A percentile compares a stretch with the other conserved stretches of the same genome.
Evolutionary conservation across 2,888 invertebrate species (phyloP).

Genomic region (Rhogogaster chlorosoma): DNA sequence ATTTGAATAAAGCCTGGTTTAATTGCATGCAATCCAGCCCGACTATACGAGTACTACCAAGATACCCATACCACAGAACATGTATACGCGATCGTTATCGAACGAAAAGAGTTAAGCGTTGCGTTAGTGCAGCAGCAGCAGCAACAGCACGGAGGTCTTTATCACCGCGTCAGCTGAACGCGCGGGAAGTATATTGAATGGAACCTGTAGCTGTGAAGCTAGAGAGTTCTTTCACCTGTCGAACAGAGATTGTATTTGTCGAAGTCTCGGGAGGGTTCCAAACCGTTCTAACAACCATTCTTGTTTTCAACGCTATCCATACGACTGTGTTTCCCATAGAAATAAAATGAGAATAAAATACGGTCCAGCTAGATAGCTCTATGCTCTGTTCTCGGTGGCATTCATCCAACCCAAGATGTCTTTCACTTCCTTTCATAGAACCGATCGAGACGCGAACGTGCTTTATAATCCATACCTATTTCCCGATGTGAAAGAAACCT

Average conservation of each 20-base stretch:
- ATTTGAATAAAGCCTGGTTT: constrained; percentile 3
- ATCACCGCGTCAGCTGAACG: neutral
- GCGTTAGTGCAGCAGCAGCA: neutral
- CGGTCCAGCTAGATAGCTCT: neutral
- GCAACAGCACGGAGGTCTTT: constrained; percentile 1
- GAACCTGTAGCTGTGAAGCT: neutral
- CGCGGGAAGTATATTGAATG: neutral
- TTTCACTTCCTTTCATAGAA: constrained; percentile 37
- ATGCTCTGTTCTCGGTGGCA: neutral
- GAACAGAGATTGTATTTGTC: neutral
- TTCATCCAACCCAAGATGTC: constrained; percentile 24
- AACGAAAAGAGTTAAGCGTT: neutral
- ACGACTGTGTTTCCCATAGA: neutral
- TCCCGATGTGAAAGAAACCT: constrained; percentile 2
- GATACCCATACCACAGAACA: neutral
- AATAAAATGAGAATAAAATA: neutral
- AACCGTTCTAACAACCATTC: neutral
- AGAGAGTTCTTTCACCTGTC: constrained; percentile 35
- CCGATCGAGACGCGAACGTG: neutral
- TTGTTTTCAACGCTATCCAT: neutral
- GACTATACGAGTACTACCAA: neutral
- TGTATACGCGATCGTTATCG: neutral
- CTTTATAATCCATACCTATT: neutral
- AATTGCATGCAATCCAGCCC: neutral
- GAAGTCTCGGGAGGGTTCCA: neutral